A percentile compares a stretch with the other conserved stretches of the same genome.
These are phyloP conservation scores for Schrankia costaestrigalis DNA, from an alignment of 2,888 invertebrate species.

Conservation along the genomic window DNA sequence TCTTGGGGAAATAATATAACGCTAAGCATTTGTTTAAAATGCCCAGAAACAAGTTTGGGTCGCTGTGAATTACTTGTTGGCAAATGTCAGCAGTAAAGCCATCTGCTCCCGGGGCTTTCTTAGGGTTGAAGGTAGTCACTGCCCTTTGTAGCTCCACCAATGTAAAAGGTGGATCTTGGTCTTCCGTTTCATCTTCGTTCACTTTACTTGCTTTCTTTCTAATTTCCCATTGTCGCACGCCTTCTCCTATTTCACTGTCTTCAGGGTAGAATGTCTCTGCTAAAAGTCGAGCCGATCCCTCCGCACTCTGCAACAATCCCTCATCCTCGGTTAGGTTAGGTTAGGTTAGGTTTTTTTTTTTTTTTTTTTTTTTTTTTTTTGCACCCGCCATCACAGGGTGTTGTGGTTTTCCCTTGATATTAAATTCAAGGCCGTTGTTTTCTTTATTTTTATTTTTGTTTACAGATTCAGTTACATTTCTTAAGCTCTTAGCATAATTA, in stretches of 20 bases:
- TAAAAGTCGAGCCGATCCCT: conserved; percentile 5
- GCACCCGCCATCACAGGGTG: too few relatives aligned
- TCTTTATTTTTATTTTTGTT: too few relatives aligned
- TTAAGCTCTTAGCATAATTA: background rate
- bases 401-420: background rate
- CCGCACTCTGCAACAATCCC: too few relatives aligned
- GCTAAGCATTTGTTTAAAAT: conserved; percentile 2
- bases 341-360: background rate
- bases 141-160: background rate
- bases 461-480: too few relatives aligned
- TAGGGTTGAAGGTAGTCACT: conserved; percentile 2
- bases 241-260: background rate
- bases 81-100: conserved; percentile 8
- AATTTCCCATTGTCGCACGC: background rate
- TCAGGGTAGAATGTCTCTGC: conserved; percentile 6
- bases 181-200: background rate
- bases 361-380: too few relatives aligned
- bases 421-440: too few relatives aligned
- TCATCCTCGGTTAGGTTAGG: too few relatives aligned
- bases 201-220: background rate
- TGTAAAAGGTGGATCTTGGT: too few relatives aligned
- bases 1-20: background rate
- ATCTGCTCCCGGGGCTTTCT: conserved; percentile 10
- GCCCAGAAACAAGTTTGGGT: too few relatives aligned
- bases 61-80: background rate